Evolutionary conservation across 2,113 vertebrate species (phyloP), one percentile per base, ranked within the genome.

Genomic region (Oncorhynchus mykiss): DNA sequence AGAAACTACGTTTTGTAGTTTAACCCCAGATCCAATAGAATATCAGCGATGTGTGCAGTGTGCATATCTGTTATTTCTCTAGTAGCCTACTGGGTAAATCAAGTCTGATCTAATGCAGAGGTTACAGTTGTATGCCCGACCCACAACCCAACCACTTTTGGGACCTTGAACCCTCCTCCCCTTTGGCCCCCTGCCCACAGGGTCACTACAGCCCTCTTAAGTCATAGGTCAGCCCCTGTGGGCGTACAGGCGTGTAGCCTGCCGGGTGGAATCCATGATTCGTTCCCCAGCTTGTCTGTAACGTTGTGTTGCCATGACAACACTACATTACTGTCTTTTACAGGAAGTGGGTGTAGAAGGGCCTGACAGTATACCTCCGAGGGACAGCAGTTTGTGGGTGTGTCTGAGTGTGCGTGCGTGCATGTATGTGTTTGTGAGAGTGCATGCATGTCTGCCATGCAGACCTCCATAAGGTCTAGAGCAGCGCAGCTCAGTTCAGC

Each of bases 221-320:
- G 72, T 81, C 78, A 76, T 78, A 70, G 29, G 67, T 59, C n/a
- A 74, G 72, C 60, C 81, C 77, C 64, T 77, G 76, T 68, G 39
- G 76, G 34, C 64, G 71, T 75, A 69, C 71, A 48, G 65, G 73
- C 78, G 54, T 68, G 71, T 71, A 54, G 51, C 51, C 59, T 68
- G 76, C 71, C 65, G 64, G 70, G 72, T 79, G 73, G 27, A 60
- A 69, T 51, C 64, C 80, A 64, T 86, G 84, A 88, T 85, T 82
- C 76, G 73, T 88, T 88, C 82, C 73, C 86, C 86, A 88, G 84
- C 80, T 82, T 81, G 76, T 72, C 65, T 65, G 67, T 77, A 84
- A 86, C 86, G 84, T 81, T 80, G 83, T 81, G 82, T 86, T 88
- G 82, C 84, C 80, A 80, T 83, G 83, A 66, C 80, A 79, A 84